phyloP scores from a whole-genome alignment of 2,113 vertebrate genomes.

The Seriola aureovittata region DNA sequence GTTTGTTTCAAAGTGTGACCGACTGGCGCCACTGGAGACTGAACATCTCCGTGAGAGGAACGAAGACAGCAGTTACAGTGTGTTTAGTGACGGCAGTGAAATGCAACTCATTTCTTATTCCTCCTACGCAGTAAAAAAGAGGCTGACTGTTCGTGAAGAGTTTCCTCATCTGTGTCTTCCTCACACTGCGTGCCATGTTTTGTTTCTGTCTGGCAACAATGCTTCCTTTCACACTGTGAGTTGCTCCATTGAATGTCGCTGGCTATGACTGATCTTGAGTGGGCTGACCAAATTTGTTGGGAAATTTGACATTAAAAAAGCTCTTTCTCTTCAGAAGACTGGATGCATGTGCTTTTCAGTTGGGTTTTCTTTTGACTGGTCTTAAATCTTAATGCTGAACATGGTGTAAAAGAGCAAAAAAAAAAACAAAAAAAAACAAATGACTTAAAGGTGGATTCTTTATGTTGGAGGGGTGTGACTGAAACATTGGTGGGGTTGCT shows the following conservation, averaged over 20 bases:
- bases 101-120: slow-evolving; percentile 24
- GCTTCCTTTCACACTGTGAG: slow-evolving; percentile 43
- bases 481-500: too few relatives aligned
- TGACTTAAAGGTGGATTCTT: too few relatives aligned
- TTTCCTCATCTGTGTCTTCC: slow-evolving; percentile 2
- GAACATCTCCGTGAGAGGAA: slow-evolving; percentile 17
- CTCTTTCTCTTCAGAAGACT: not conserved
- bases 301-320: slow-evolving; percentile 8
- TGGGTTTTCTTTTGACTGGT: too few relatives aligned
- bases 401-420: too few relatives aligned
- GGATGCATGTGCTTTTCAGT: not conserved
- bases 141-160: slow-evolving; percentile 23
- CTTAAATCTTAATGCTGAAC: too few relatives aligned
- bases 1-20: slow-evolving; percentile 36
- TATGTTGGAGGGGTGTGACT: too few relatives aligned
- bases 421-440: too few relatives aligned
- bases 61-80: not conserved
- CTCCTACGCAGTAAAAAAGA: slow-evolving; percentile 45
- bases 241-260: slow-evolving; percentile 11
- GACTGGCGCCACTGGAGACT: slow-evolving; percentile 9
- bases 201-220: slow-evolving; percentile 49
- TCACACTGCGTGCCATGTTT: slow-evolving; percentile 7
- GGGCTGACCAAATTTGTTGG: not conserved
- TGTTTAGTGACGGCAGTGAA: slow-evolving; percentile 21
- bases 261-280: not conserved